phyloP scores from a whole-genome alignment of 2,113 vertebrate genomes.

The Numida meleagris region DNA sequence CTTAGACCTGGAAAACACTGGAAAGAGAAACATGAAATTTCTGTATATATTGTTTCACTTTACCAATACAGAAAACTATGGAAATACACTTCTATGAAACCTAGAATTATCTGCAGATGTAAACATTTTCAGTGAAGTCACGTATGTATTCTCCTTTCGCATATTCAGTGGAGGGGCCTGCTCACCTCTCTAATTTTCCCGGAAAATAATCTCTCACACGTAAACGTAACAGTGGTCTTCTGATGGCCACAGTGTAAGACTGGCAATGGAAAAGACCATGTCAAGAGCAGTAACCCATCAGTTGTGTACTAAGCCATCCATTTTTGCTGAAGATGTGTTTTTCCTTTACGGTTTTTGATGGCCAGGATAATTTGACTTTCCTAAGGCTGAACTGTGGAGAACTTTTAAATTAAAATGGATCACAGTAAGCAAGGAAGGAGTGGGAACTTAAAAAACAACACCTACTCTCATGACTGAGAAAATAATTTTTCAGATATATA shows the following conservation, averaged over 20 bases:
- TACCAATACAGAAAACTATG: neutral
- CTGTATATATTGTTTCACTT: neutral
- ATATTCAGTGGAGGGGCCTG: neutral
- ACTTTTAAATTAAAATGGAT: neutral
- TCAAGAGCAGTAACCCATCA: neutral
- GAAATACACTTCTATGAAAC: neutral
- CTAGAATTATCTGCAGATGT: neutral
- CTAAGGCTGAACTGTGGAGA: neutral
- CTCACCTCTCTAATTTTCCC: neutral
- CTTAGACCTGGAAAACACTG: neutral
- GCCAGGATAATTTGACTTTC: neutral
- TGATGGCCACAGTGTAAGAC: neutral
- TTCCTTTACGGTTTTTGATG: neutral
- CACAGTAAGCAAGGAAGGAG: neutral
- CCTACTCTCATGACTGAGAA: rapidly evolving
- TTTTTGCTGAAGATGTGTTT: neutral
- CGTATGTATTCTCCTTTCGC: neutral
- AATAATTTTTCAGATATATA: neutral
- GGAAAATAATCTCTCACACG: neutral
- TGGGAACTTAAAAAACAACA: neutral
- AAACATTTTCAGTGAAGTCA: neutral
- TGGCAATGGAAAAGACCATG: neutral
- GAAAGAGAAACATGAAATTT: neutral
- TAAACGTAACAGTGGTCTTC: neutral
- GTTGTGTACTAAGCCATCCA: neutral